Percentiles rank a stretch among this genome's conserved stretches.
Conservation (phyloP, 2,797 vertebrate species). For the Babyrousa celebensis region DNA sequence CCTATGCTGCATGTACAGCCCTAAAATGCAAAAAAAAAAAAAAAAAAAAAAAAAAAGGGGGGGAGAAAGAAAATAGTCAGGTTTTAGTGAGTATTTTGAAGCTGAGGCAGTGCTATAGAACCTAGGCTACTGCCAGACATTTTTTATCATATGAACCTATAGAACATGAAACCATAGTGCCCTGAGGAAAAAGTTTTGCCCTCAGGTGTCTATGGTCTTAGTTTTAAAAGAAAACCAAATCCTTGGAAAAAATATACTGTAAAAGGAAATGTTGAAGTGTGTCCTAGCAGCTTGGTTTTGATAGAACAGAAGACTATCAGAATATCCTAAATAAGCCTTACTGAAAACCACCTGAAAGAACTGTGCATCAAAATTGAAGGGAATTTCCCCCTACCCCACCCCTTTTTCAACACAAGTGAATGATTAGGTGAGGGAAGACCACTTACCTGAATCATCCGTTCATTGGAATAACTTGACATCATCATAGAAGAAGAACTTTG, state of each 20-base stretch:
- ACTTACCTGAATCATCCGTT: not conserved
- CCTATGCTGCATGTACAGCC: too few relatives aligned
- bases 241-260: not conserved
- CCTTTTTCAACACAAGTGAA: not conserved
- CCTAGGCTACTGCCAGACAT: not conserved
- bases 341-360: not conserved
- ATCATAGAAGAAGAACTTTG: not conserved
- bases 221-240: slow-evolving; percentile 1
- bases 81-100: not conserved
- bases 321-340: not conserved
- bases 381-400: not conserved
- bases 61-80: not conserved
- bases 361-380: not conserved
- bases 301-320: not conserved
- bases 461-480: not conserved
- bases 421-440: accelerated
- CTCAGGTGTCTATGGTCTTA: not conserved
- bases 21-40: too few relatives aligned
- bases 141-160: not conserved
- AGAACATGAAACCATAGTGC: not conserved
- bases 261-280: not conserved
- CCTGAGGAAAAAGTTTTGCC: not conserved
- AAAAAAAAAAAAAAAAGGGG: too few relatives aligned
- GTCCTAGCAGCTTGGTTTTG: not conserved
- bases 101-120: not conserved